These are phyloP conservation scores for Paradoxurus hermaphroditus DNA, from an alignment of 2,113 vertebrate species.

Conservation along the genomic window DNA sequence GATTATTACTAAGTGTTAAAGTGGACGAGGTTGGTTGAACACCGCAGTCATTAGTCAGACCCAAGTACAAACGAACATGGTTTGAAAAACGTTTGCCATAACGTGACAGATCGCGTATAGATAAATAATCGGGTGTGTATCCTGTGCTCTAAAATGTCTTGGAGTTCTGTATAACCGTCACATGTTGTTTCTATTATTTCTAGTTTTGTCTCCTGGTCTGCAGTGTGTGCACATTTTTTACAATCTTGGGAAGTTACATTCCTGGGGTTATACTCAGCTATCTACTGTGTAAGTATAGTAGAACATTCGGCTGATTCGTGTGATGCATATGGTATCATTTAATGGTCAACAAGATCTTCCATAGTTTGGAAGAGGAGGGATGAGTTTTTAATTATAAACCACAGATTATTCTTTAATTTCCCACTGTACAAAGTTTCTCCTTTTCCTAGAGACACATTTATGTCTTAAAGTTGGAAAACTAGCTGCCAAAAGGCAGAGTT, in stretches of 20 bases:
- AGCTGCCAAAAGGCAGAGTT: background rate
- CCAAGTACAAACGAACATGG: background rate
- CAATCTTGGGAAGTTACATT: constrained; percentile 96
- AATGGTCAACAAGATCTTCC: background rate
- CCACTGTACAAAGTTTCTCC: background rate
- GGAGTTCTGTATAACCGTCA: constrained; percentile 13
- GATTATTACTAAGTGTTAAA: background rate
- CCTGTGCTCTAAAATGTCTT: background rate
- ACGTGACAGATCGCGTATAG: background rate
- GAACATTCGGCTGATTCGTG: background rate
- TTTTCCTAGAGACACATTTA: background rate
- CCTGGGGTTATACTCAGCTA: constrained; percentile 97
- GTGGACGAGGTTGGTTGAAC: background rate
- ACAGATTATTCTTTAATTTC: background rate
- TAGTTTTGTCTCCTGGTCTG: constrained; percentile 98
- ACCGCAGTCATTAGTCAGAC: background rate
- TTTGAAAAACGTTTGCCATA: background rate
- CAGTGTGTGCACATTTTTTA: constrained; percentile 96
- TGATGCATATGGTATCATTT: background rate
- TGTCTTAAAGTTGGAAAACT: background rate
- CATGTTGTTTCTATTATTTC: constrained; percentile 71
- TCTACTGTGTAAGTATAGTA: constrained; percentile 89
- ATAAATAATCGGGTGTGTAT: background rate
- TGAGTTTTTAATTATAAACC: background rate
- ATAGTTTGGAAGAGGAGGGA: background rate